These are phyloP conservation scores for Chondrilla cf. caribensis DNA, from an alignment of 37 sponge, comb jelly and placozoan genomes.

Conservation along the genomic window DNA sequence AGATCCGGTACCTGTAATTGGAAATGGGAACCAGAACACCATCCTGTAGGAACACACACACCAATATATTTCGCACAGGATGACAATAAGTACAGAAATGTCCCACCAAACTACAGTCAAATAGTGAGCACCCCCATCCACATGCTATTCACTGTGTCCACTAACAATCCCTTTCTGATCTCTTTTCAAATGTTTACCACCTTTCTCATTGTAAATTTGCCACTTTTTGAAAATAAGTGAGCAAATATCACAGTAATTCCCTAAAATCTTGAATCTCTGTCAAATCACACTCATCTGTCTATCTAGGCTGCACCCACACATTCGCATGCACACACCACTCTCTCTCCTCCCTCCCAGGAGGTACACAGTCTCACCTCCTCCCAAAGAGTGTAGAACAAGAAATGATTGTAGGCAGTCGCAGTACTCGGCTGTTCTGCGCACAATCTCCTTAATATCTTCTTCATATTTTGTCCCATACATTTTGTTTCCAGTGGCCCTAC, in stretches of 20 bases:
- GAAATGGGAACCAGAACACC: background rate
- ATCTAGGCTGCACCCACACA: too few relatives aligned
- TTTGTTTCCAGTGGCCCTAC: slow-evolving; percentile 90
- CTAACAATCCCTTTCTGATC: too few relatives aligned
- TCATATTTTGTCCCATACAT: slow-evolving; percentile 79
- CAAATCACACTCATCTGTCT: too few relatives aligned
- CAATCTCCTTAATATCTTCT: slow-evolving; percentile 74
- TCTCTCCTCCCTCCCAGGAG: background rate
- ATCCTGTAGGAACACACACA: slow-evolving; percentile 23
- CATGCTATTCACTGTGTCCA: too few relatives aligned
- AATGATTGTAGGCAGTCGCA: slow-evolving; percentile 96
- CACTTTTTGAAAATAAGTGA: too few relatives aligned
- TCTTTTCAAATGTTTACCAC: background rate
- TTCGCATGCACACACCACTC: too few relatives aligned
- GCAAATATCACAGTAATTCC: too few relatives aligned
- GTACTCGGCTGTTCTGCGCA: slow-evolving; percentile 80
- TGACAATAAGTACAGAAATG: too few relatives aligned
- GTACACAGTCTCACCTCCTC: slow-evolving; percentile 73
- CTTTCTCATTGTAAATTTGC: background rate
- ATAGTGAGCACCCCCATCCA: too few relatives aligned
- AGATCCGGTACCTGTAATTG: slow-evolving; percentile 91
- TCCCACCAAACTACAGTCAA: too few relatives aligned
- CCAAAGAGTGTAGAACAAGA: slow-evolving; percentile 97
- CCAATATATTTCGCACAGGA: too few relatives aligned
- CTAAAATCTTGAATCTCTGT: too few relatives aligned